These are phyloP conservation scores for Sympetrum striolatum DNA, from an alignment of 2,888 invertebrate genomes.

Conservation along the genomic window DNA sequence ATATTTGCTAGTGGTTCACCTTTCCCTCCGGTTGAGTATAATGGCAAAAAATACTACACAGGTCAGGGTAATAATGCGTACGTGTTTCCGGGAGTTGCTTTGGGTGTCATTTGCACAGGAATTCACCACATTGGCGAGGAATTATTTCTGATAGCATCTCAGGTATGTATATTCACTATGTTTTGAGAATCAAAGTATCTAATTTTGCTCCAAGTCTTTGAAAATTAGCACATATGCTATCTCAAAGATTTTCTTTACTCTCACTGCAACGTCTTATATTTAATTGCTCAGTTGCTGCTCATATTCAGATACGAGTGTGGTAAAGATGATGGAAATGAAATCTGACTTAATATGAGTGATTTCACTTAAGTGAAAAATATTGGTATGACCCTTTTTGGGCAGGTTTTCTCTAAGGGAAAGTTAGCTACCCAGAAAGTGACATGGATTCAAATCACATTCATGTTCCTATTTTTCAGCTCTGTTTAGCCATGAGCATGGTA, in stretches of 20 bases:
- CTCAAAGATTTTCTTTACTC: neutral
- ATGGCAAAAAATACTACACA: slow-evolving; percentile 82
- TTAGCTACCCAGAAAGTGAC: too few species aligned
- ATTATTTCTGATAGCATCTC: slow-evolving; percentile 89
- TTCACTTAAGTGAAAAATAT: too few species aligned
- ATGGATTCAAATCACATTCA: too few species aligned
- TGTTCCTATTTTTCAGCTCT: too few species aligned
- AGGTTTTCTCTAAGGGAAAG: too few species aligned
- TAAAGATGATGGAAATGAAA: too few species aligned
- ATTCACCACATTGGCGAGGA: slow-evolving; percentile 90
- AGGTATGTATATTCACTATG: slow-evolving; percentile 62
- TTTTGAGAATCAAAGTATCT: neutral
- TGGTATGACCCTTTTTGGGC: too few species aligned
- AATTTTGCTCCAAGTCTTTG: too few species aligned
- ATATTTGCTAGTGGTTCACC: slow-evolving; percentile 98
- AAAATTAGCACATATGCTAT: neutral
- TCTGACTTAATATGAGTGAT: too few species aligned
- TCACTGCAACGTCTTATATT: slow-evolving; percentile 27
- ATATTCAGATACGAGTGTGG: too few species aligned
- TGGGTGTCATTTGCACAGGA: slow-evolving; percentile 88
- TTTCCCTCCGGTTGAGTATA: slow-evolving; percentile 82
- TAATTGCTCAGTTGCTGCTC: neutral
- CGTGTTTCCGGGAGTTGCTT: slow-evolving; percentile 95
- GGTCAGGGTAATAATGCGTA: slow-evolving; percentile 99
- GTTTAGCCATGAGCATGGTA: too few species aligned